These are phyloP conservation scores for Arrhamphus sclerolepis DNA, from an alignment of 2,797 vertebrate genomes.

Conservation along the genomic window DNA sequence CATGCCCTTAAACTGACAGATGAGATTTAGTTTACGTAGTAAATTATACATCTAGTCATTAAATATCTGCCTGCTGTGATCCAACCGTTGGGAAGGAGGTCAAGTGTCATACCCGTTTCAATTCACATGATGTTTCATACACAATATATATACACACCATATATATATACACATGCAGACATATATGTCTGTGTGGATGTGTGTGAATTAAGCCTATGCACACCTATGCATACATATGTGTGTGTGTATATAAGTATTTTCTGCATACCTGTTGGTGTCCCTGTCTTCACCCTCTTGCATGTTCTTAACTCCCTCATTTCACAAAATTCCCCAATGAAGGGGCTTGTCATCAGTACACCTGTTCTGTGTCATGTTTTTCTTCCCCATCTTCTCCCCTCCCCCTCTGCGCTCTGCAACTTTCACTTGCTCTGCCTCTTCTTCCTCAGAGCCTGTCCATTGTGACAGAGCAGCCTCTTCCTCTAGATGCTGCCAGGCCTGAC, in stretches of 20 bases:
- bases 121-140: no score
- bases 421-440: slow-evolving; percentile 52
- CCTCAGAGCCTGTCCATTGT: slow-evolving; percentile 51
- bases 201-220: no score
- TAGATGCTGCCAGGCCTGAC: slow-evolving; percentile 49
- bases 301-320: slow-evolving; percentile 52
- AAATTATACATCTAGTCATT: slow-evolving; percentile 50
- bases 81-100: slow-evolving; percentile 20
- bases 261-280: slow-evolving; percentile 30
- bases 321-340: slow-evolving; percentile 63
- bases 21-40: slow-evolving; percentile 41
- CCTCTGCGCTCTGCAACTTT: slow-evolving; percentile 54
- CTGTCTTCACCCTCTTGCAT: slow-evolving; percentile 21
- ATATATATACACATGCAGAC: no score
- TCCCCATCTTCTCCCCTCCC: slow-evolving; percentile 4
- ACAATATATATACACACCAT: no score
- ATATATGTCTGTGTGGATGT: no score
- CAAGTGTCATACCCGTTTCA: background rate
- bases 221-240: no score
- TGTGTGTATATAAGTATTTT: background rate
- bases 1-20: slow-evolving; percentile 35
- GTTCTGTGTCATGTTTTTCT: slow-evolving; percentile 58
- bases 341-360: slow-evolving; percentile 66
- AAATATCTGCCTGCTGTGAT: slow-evolving; percentile 31
- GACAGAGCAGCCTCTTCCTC: slow-evolving; percentile 55